Evolutionary conservation across 2,113 vertebrate species (phyloP).

Genomic region (Nycticorax nycticorax): DNA sequence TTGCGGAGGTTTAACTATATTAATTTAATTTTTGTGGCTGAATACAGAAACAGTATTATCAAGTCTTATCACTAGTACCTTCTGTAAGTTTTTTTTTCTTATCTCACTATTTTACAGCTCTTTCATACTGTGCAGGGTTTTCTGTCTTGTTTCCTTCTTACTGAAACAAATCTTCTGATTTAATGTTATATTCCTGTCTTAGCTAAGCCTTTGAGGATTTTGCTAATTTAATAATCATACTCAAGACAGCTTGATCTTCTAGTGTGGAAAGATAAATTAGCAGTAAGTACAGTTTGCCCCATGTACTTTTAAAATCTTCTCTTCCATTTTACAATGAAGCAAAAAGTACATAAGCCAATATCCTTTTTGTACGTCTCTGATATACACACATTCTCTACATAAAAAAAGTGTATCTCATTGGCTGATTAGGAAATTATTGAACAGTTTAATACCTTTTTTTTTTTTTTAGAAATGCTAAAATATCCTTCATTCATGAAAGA

Average conservation of each 20-base stretch:
- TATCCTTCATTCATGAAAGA: neutral
- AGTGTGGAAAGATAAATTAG: neutral
- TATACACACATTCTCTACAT: neutral
- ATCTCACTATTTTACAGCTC: neutral
- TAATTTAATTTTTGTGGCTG: neutral
- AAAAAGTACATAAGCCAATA: neutral
- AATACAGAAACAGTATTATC: neutral
- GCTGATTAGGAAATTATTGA: neutral
- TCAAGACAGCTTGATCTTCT: neutral
- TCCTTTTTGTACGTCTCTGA: neutral
- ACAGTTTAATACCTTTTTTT: neutral
- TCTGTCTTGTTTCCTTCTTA: neutral
- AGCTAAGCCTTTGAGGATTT: neutral
- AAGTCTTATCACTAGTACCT: neutral
- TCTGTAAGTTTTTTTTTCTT: neutral
- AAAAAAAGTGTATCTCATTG: neutral
- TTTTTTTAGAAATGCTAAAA: neutral
- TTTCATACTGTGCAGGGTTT: neutral
- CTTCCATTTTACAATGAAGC: neutral
- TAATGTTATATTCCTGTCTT: neutral
- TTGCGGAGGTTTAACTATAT: neutral
- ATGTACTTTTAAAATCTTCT: neutral
- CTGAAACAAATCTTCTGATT: neutral
- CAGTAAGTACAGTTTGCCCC: neutral
- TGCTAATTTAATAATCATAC: neutral